Percentiles rank a stretch among this genome's conserved stretches.
These are phyloP conservation scores for Rhaphigaster nebulosa DNA, from an alignment of 2,888 invertebrate species.

Conservation along the genomic window DNA sequence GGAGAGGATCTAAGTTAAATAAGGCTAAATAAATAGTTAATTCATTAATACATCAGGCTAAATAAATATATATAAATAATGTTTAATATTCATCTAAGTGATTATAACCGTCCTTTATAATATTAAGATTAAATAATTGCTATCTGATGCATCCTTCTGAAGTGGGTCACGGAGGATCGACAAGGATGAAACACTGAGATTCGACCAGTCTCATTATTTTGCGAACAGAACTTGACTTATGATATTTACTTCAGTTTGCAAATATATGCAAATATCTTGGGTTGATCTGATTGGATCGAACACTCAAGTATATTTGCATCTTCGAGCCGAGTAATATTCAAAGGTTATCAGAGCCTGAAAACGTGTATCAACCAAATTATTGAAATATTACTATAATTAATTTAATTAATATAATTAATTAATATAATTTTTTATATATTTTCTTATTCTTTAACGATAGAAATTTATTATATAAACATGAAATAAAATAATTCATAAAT, in stretches of 20 bases:
- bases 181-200: neutral
- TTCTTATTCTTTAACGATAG: too few relatives aligned
- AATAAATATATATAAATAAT: too few relatives aligned
- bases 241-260: neutral
- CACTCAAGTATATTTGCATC: neutral
- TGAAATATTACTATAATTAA: too few relatives aligned
- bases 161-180: neutral
- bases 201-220: neutral
- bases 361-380: neutral
- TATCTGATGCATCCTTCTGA: neutral
- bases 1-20: too few relatives aligned
- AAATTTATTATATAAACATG: too few relatives aligned
- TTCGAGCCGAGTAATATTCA: neutral
- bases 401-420: too few relatives aligned
- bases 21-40: too few relatives aligned
- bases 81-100: too few relatives aligned
- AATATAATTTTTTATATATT: too few relatives aligned
- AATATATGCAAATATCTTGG: neutral
- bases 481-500: too few relatives aligned
- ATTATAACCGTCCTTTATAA: too few relatives aligned
- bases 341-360: neutral
- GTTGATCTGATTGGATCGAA: neutral
- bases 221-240: neutral
- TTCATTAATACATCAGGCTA: too few relatives aligned
- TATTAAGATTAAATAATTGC: neutral